Base-by-base conservation (phyloP, 1,140 invertebrate species). In the Lucilia sericata region DNA sequence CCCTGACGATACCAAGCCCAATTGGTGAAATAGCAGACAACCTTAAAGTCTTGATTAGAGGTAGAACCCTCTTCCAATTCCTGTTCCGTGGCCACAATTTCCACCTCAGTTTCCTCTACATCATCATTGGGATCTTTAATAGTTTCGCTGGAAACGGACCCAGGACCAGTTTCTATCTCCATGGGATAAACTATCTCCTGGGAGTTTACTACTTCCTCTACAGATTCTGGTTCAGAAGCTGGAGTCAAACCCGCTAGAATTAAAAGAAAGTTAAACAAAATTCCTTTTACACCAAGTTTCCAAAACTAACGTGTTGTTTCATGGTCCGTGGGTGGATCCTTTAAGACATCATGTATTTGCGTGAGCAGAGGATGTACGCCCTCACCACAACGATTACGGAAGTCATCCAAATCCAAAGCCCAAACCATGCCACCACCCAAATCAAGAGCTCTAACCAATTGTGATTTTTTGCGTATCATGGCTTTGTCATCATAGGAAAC, bases 21-120 rank as follows among this genome's bases (percentile, higher is more conserved):
- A 87, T 98, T 98, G 0, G 97, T 97, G 88, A 97, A 98, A 88
- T 98, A 98, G 85, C 97, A 98, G 0, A 98, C 96, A 0, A 98
- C 92, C 92, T 96, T 94, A 85, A 92, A 95, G 17, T 91, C 88
- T 74, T 88, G 21, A 1, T 74, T 13, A 7, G 84, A 12, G 0
- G 81, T 55, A 0, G 87, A 84, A 30, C 76, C 85, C 7, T 83
- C 82, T 0, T 14, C 25, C 76, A 30, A 51, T 42, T 84, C 84
- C 13, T 82, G 65, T 0, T 84, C 85, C 19, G 82, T 36, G 0
- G 74, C 70, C 0, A 85, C 83, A 30, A 83, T 83, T 17, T 84
- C 83, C 0, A 21, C 13, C 76, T 87, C 86, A 13, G 17, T 83
- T 70, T 86, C 85, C 34, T 90, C 89, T 9, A 86, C 74, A 17